Base-by-base conservation (phyloP, 2,797 vertebrate genomes). In the Chelmon rostratus region DNA sequence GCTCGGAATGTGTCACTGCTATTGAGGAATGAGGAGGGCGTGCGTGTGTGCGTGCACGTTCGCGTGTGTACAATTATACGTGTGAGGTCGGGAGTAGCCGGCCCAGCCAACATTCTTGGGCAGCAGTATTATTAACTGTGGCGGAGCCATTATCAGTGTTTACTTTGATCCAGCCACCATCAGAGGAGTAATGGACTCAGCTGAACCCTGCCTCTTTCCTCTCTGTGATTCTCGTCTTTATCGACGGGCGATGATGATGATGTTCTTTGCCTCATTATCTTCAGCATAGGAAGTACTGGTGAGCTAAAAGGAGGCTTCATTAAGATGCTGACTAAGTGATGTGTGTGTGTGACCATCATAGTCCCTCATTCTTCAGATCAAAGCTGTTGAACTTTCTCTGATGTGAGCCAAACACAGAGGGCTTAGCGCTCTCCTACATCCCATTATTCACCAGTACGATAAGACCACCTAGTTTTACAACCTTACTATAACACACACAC, bases 1-100 rank as follows among this genome's bases (percentile, higher is more conserved):
- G 89, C 83, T 84, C 38, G 84, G 91, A 92, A 93, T 92, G 86
- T 93, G 89, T 93, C 92, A 90, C 78, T 83, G 90, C 84, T 62
- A 79, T 81, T 91, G 88, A 92, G 89, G 90, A 93, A 89, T 91
- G 90, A 88, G 81, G 68, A 80, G 73, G 68, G 71, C 57, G 81
- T 40, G 35, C 28, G 31, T 59, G 74, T 37, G 70, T 47, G 65
- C 10, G 25, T 33, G 82, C 15, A 42, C 16, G 49, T 75, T 12
- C 70, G 67, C 72, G 83, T 76, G 82, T 67, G 79, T 40, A 56
- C 62, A 66, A 65, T 88, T 88, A 88, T 73, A 89, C 77, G 85
- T 90, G 92, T 93, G 93, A 89, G 92, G 92, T 92, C 85, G 90
- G 90, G 90, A 91, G 91, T 87, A 89, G 88, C 90, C 69, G 35